Base-by-base conservation (phyloP, 2,888 invertebrate species). In the Cantharis rustica region DNA sequence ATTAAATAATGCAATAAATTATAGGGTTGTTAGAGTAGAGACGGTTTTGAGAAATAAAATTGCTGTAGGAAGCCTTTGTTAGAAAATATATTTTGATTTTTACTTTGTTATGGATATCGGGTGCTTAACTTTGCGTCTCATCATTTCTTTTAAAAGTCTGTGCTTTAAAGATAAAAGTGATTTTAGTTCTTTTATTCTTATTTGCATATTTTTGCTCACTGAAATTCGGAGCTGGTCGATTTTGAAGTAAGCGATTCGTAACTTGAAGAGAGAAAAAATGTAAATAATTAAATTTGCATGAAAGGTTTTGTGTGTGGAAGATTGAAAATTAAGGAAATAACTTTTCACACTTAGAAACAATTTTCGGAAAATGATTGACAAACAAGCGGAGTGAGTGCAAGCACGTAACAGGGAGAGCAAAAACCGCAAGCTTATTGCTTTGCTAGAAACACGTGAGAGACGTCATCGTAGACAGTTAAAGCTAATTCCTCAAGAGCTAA, bases 391-490 rank as follows among this genome's bases (percentile, higher is more conserved):
- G 72, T 69, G 71, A 73, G 64, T 69, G 69, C 68, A 68, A 61
- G 71, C 75, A 75, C 78, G 78, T 75, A 75, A 75, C 73, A 68
- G 68, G 64, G 68, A 61, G 74, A 69, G 72, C 73, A 63, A 71
- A 78, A 78, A 75, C 78, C 78, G 73, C 78, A 75, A 64, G 72
- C 73, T 78, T 78, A 78, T 78, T 78, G 75, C 75, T 69, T 75
- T 73, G 75, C 72, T 78, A 69, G 68, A 75, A 78, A 78, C 78
- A 78, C 78, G 78, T 78, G 72, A 78, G 78, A 73, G 78, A 75
- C 75, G 78, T 75, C 75, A 78, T 68, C 31, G 72, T 69, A 72
- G 78, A 78, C 78, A 75, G 78, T 68, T 75, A 68, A 78, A 78
- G 78, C 78, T 78, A 78, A 78, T 78, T 78, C 78, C 78, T 73